A percentile compares a stretch with the other conserved stretches of the same genome.
These are phyloP conservation scores for Teleogryllus occipitalis DNA, from an alignment of 1,140 invertebrate genomes.

Conservation along the genomic window DNA sequence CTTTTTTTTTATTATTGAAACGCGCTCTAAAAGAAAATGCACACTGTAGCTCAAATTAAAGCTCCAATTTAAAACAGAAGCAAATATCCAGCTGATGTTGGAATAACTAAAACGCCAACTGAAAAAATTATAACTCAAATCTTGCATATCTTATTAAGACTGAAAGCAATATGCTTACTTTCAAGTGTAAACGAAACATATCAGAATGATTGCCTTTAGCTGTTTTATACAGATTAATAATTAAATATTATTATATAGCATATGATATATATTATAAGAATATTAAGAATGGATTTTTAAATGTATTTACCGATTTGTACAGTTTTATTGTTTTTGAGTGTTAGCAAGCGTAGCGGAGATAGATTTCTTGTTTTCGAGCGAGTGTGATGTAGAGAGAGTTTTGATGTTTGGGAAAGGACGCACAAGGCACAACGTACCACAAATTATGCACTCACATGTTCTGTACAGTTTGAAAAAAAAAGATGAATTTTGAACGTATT, in stretches of 20 bases:
- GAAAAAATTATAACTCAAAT: background rate
- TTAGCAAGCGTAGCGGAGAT: background rate
- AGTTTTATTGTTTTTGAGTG: background rate
- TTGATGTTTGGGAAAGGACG: background rate
- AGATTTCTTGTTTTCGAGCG: background rate
- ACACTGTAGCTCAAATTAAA: background rate
- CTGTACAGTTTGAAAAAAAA: background rate
- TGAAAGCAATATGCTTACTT: conserved; percentile 1
- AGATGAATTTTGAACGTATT: background rate
- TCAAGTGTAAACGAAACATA: conserved; percentile 1
- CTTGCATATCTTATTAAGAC: background rate
- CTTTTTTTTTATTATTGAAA: no score
- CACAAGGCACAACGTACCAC: background rate
- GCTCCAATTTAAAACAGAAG: background rate
- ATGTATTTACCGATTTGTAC: conserved; percentile 1
- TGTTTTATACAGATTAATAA: background rate
- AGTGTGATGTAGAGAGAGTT: background rate
- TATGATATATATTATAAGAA: background rate
- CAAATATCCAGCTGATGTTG: background rate
- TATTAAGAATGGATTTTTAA: background rate
- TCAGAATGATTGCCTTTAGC: conserved; percentile 4
- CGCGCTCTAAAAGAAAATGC: background rate
- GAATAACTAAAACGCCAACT: background rate
- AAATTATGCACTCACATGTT: background rate
- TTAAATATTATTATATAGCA: background rate